A percentile compares a stretch with the other conserved stretches of the same genome.
phyloP scores from a whole-genome alignment of 2,797 vertebrate genomes.

The Enteromius unitaeniatus region DNA sequence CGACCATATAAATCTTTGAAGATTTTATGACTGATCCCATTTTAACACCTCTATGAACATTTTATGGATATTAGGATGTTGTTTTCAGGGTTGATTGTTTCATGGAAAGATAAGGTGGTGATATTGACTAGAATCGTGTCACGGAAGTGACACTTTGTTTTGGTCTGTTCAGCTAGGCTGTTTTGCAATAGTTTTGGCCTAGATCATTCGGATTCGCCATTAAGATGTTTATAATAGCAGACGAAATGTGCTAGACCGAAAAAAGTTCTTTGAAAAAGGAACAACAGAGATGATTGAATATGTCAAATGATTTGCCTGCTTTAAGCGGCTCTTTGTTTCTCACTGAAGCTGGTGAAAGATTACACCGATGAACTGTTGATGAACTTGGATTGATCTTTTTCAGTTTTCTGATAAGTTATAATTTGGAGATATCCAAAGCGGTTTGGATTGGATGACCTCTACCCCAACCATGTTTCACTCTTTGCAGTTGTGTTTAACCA shows the following conservation, averaged over 20 bases:
- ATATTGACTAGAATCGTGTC: background rate
- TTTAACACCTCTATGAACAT: conserved; percentile 12
- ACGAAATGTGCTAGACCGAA: background rate
- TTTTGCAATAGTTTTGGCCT: conserved; percentile 19
- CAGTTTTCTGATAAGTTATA: conserved; percentile 13
- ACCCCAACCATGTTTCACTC: background rate
- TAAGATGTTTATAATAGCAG: background rate
- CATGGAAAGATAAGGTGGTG: conserved; percentile 30
- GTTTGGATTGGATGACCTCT: conserved; percentile 16
- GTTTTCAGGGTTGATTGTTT: background rate
- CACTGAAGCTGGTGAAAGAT: conserved; percentile 18
- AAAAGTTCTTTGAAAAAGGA: background rate
- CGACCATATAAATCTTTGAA: conserved; percentile 42
- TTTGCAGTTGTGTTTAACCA: background rate
- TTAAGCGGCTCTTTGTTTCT: conserved; percentile 25
- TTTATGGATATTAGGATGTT: conserved; percentile 18
- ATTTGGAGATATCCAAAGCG: conserved; percentile 19
- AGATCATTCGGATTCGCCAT: conserved; percentile 5
- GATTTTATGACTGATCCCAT: background rate
- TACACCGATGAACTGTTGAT: conserved; percentile 36
- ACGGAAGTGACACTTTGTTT: background rate
- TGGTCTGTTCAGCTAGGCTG: background rate
- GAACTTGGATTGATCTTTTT: conserved; percentile 3
- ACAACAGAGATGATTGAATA: conserved; percentile 27
- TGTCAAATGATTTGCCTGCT: conserved; percentile 4